Evolutionary conservation across 2,797 vertebrate species (phyloP).

Genomic region (Rallus crepitans): DNA sequence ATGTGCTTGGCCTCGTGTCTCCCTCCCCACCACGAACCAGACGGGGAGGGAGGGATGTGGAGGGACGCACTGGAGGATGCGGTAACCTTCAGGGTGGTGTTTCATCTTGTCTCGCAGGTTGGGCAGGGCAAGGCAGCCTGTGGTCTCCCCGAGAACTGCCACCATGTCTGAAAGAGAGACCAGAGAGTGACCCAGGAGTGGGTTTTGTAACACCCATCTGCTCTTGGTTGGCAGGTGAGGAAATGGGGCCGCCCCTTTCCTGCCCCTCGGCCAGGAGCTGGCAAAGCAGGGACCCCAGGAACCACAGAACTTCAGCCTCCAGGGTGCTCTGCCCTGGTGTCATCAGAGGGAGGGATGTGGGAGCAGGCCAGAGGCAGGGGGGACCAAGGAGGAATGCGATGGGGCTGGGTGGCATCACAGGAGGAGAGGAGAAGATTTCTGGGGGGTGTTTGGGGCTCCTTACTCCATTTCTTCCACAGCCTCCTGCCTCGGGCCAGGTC

Average conservation of each 20-base stretch:
- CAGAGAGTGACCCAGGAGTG: neutral
- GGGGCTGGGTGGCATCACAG: neutral
- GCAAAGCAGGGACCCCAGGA: neutral
- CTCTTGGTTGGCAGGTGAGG: neutral
- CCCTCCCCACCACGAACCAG: neutral
- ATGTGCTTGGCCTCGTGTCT: neutral
- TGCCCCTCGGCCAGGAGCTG: neutral
- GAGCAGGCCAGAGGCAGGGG: neutral
- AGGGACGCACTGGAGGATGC: conserved; percentile 87
- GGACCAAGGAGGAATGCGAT: neutral
- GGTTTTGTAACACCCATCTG: neutral
- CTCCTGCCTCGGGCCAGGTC: neutral
- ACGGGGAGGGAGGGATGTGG: neutral
- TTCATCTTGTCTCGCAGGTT: conserved; percentile 89
- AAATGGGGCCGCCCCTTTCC: neutral
- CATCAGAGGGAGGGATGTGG: neutral
- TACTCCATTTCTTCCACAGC: neutral
- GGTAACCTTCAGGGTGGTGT: conserved; percentile 88
- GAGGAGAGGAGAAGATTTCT: neutral
- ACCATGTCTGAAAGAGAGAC: conserved; percentile 91
- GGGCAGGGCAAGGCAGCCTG: conserved; percentile 84
- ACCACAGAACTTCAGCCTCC: neutral
- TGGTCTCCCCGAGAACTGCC: conserved; percentile 95
- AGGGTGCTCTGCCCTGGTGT: neutral
- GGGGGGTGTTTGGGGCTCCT: neutral